These are phyloP conservation scores for Ganaspis sp. DNA, from an alignment of 1,140 invertebrate genomes.

Conservation along the genomic window DNA sequence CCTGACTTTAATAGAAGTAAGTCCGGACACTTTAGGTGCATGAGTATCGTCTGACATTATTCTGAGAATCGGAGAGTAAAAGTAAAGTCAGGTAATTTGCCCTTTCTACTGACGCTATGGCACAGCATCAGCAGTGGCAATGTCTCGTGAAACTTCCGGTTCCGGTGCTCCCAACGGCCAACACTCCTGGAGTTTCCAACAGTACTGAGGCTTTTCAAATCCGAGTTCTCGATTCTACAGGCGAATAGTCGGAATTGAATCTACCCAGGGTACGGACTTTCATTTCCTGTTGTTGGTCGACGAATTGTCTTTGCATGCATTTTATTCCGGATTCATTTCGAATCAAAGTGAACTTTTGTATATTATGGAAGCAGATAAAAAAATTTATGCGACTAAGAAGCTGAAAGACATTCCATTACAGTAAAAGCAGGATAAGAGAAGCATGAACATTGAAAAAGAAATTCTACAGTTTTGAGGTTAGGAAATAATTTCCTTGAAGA, in stretches of 20 bases:
- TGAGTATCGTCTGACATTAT: background rate
- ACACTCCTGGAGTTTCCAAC: slow-evolving; percentile 5
- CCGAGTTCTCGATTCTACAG: slow-evolving; percentile 9
- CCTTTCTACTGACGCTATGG: background rate
- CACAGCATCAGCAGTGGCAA: background rate
- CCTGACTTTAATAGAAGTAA: background rate
- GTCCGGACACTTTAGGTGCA: background rate
- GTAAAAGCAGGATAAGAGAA: background rate
- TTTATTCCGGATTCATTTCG: slow-evolving; percentile 14
- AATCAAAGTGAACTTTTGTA: background rate
- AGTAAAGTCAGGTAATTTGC: slow-evolving; percentile 15
- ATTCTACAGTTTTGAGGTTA: no score
- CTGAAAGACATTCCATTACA: background rate
- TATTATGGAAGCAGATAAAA: background rate
- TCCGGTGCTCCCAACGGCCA: slow-evolving; percentile 17
- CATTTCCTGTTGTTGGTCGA: slow-evolving; percentile 17
- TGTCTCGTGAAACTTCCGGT: slow-evolving; percentile 25
- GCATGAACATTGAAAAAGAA: background rate
- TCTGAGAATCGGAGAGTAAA: background rate
- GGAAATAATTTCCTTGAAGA: no score
- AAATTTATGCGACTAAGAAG: background rate
- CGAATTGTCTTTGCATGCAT: slow-evolving; percentile 24
- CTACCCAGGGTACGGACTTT: background rate
- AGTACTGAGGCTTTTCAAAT: slow-evolving; percentile 16
- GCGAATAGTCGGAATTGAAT: slow-evolving; percentile 28